Base-by-base conservation (phyloP, 2,113 vertebrate genomes). In the Coptodon bakossiorum region DNA sequence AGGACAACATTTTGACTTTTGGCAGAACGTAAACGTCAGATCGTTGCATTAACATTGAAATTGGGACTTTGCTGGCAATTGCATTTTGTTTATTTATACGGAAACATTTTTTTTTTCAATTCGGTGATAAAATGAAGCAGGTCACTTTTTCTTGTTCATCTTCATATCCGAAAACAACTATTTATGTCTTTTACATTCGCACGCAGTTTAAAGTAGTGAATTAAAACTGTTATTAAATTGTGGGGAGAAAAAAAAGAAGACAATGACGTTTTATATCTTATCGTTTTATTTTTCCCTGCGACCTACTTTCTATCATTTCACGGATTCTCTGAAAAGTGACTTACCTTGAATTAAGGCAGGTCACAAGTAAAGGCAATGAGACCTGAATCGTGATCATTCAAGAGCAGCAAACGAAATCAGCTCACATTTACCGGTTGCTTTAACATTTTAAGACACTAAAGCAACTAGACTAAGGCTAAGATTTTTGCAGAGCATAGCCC, bases 321-420 rank as follows among this genome's bases (percentile, higher is more conserved):
- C 5, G 3, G 87, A 87, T 81, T 45, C 19, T 86, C 43, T 53
- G 12, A 88, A 89, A 89, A 83, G 57, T 83, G 82, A 89, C 94
- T 95, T 94, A 95, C 92, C 95, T 94, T 66, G 22, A 85, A 83
- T 73, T 56, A 80, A 86, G 48, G 76, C 73, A 81, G 40, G 29
- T 89, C 17, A 90, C 34, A 84, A 82, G 31, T 57, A 66, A 81
- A 48, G 2, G 85, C 22, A 88, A 54, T 6, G 61, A 83, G 82
- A 88, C 61, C 27, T 85, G 71, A 52, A 11, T 90, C 3, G 2
- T 29, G 27, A 68, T 14, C 31, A 78, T 6, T 80, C 9, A 86
- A 59, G 22, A 45, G 43, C 86, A 50, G 73, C 19, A 84, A 81
- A 85, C 11, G 27, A 73, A 79, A 89, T 2, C 61, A 79, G n/a